A percentile compares a stretch with the other conserved stretches of the same genome.
phyloP scores from a whole-genome alignment of 2,888 invertebrate genomes.

The Linyphia triangularis region DNA sequence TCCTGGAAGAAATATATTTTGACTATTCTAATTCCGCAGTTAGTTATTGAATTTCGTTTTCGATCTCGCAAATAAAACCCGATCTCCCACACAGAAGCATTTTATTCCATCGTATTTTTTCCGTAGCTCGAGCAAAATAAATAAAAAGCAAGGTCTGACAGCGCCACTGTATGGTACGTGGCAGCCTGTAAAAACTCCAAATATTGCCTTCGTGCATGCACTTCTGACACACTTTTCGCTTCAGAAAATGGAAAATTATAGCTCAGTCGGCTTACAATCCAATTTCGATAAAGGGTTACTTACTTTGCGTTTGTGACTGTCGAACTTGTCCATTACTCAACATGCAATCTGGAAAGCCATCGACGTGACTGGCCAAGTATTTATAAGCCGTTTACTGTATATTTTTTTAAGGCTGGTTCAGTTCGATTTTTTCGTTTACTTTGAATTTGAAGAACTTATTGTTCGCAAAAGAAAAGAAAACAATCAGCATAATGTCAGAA shows the following conservation, averaged over 20 bases:
- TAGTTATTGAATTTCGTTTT: conserved; percentile 67
- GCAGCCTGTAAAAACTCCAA: conserved; percentile 4
- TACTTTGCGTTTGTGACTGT: background rate
- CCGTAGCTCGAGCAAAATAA: background rate
- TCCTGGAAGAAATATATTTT: conserved; percentile 39
- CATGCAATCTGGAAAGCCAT: background rate
- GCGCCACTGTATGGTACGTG: background rate
- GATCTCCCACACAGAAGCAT: conserved; percentile 32
- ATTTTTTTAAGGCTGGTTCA: background rate
- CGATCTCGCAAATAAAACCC: conserved; percentile 58
- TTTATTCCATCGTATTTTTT: conserved; percentile 35
- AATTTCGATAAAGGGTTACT: conserved; percentile 28
- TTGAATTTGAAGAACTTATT: background rate
- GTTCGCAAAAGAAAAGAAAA: too few species aligned
- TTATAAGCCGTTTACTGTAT: background rate
- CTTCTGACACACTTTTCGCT: background rate
- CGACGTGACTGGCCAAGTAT: background rate
- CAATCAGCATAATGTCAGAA: too few species aligned
- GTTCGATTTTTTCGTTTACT: background rate
- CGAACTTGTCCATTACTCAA: background rate
- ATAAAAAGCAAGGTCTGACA: background rate
- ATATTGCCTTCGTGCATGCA: background rate
- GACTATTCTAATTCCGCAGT: conserved; percentile 46
- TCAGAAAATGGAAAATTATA: conserved; percentile 24
- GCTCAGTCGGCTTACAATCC: conserved; percentile 31